Conservation (phyloP, 2,797 vertebrate genomes). For the Pseudochromis fuscus region DNA sequence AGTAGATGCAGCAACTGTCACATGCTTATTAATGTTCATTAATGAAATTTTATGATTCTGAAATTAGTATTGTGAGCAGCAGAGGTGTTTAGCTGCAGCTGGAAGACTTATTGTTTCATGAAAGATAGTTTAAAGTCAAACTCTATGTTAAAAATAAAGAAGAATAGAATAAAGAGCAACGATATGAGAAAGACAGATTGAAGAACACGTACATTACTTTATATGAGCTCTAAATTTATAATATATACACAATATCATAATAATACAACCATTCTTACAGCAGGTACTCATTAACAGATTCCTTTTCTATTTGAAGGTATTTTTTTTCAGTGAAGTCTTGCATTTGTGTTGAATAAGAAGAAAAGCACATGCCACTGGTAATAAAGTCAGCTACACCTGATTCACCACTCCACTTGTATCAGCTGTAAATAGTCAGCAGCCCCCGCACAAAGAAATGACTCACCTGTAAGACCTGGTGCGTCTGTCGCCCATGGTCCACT, state of each 20-base stretch:
- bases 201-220: neutral
- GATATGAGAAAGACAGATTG: neutral
- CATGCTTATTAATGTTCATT: neutral
- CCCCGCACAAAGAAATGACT: conserved; percentile 53
- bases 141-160: neutral
- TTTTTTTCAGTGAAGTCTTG: neutral
- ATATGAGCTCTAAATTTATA: too few species aligned
- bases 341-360: neutral
- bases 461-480: conserved; percentile 90
- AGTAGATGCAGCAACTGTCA: neutral
- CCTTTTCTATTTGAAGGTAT: neutral
- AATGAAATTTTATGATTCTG: neutral
- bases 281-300: neutral
- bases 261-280: neutral
- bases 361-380: neutral
- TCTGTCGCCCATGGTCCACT: conserved; percentile 79
- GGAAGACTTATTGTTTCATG: conserved; percentile 3
- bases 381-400: neutral
- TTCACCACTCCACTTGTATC: neutral
- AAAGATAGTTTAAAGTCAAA: neutral
- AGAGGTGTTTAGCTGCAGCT: conserved; percentile 17
- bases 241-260: too few species aligned
- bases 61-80: neutral
- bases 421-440: neutral
- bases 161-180: neutral